Evolutionary conservation across 2,797 vertebrate genomes (phyloP), one percentile per base, ranked within the genome.

Genomic region (Brachyalestes nurse): DNA sequence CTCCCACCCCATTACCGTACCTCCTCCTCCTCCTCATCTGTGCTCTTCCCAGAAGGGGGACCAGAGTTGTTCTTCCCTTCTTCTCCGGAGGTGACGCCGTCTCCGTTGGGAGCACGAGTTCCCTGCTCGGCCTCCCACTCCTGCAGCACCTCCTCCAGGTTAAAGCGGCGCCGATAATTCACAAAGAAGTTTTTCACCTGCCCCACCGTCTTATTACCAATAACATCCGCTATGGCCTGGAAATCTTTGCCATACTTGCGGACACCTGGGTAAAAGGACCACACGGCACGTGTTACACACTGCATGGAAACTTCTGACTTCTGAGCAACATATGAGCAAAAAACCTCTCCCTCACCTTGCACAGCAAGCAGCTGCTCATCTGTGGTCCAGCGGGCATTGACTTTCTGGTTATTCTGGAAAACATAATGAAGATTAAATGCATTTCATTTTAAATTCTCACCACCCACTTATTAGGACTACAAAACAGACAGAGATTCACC

Each of bases 151-250:
- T 99, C 98, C 93, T 99, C 98, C 94, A 99, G 95, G 95, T 99
- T 99, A 95, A 99, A 99, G 72, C 98, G 96, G 83, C 98, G 96
- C 85, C 98, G 97, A 94, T 99, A 99, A 95, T 99, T 99, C 91
- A 99, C 97, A 87, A 99, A 99, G 94, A 99, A 99, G 94, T 99
- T 99, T 95, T 99, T 99, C 90, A 99, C 97, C 95, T 99, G 98
- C 79, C 97, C 97, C 91, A 99, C 95, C 82, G 97, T 99, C 95
- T 99, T 99, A 95, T 99, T 99, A 72, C 98, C 97, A 87, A 99
- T 99, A 90, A 99, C 97, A 88, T 99, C 98, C 77, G 98, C 97
- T 90, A 99, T 99, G 93, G 98, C 98, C 95, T 98, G 97, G 92
- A 99, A 99, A 95, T 99, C 97, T 93, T 98, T 99, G 82, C 98